phyloP scores from a whole-genome alignment of 2,113 vertebrate species.

The Sapayoa aenigma region DNA sequence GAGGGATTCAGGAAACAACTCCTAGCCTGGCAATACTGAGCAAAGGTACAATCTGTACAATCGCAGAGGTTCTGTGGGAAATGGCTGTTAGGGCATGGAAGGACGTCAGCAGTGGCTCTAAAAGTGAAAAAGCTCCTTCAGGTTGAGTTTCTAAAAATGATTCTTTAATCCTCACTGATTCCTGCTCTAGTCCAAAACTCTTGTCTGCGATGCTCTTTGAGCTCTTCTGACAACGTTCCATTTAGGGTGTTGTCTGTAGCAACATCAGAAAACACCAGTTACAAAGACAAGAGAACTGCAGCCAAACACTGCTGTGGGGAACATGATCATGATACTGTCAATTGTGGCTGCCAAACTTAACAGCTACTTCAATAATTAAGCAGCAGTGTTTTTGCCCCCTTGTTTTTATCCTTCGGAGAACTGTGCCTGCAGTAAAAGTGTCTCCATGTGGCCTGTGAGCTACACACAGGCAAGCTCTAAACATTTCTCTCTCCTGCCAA shows the following conservation, averaged over 20 bases:
- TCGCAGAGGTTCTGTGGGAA: not conserved
- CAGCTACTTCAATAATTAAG: conserved; percentile 33
- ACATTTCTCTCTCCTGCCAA: not conserved
- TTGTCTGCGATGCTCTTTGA: not conserved
- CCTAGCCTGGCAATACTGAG: conserved; percentile 39
- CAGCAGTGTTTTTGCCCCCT: conserved; percentile 5
- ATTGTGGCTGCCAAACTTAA: not conserved
- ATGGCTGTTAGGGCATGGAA: not conserved
- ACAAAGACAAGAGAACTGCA: not conserved
- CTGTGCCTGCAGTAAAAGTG: not conserved
- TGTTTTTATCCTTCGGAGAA: conserved; percentile 38
- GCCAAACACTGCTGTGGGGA: not conserved
- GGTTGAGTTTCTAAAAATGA: not conserved
- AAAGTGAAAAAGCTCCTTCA: not conserved
- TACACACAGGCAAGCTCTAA: conserved; percentile 20
- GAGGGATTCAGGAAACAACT: not conserved
- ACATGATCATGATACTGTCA: not conserved
- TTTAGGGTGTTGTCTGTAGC: not conserved
- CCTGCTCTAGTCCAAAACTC: not conserved
- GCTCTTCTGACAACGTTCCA: not conserved
- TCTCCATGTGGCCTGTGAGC: conserved; percentile 14
- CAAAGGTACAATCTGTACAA: not conserved
- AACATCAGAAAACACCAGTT: conserved; percentile 8
- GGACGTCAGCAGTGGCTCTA: not conserved
- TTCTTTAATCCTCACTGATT: not conserved